Base-by-base conservation (phyloP, 2,797 vertebrate genomes). In the Emydoidea blandingii region DNA sequence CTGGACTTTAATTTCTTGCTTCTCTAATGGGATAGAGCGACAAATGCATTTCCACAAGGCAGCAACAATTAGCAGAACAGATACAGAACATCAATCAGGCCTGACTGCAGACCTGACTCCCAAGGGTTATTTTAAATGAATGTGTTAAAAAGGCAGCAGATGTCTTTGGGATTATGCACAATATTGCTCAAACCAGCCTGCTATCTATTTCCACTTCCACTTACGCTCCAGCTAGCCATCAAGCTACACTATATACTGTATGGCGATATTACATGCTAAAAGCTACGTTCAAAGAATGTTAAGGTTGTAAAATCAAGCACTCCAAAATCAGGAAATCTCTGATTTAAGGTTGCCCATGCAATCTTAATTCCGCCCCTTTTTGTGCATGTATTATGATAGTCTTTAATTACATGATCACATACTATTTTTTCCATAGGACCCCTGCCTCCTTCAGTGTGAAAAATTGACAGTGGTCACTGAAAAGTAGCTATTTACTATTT, bases 101-200 rank as follows among this genome's bases (percentile, higher is more conserved):
- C 94, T 88, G 79, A 62, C 92, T 88, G 89, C 90, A 94, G 90
- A 86, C 84, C 86, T 96, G 72, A 85, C 81, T 97, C 97, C 96
- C 94, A 12, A 81, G 91, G 93, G 82, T 81, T 97, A 72, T 96
- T 89, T 87, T 18, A 78, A 90, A 91, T 93, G 91, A 89, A 88
- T 76, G 68, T 96, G 91, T 95, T 95, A 94, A 96, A 96, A 89
- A 92, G 86, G 90, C 94, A 97, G 95, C 96, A 95, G 97, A 95
- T 98, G 96, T 94, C 95, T 96, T 85, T 92, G 94, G 88, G 83
- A 54, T 83, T 83, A 79, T 90, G 88, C 88, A 85, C 1, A 21
- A 88, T 83, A 93, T 57, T 92, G 74, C 85, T 91, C 57, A 93
- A 92, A 93, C 89, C 83, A 96, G 96, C 87, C 87, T 89, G 92